Evolutionary conservation across 2,888 invertebrate species (phyloP).

Genomic region (Drosophila prostipennis): DNA sequence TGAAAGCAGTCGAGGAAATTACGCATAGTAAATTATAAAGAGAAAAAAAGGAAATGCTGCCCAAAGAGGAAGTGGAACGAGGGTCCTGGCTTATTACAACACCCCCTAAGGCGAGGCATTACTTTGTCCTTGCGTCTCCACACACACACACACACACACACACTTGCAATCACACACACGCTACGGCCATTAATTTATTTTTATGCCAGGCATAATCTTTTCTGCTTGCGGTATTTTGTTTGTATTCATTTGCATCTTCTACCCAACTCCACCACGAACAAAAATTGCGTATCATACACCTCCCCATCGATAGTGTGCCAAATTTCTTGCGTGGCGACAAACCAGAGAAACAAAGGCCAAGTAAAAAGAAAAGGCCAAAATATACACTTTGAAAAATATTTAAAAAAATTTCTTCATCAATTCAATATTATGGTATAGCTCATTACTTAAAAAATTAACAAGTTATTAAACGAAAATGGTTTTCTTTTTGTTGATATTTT

Average conservation of each 20-base stretch:
- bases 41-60: slow-evolving; percentile 33
- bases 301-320: slow-evolving; percentile 44
- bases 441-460: too few species aligned
- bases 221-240: slow-evolving; percentile 47
- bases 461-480: too few species aligned
- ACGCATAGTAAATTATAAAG: slow-evolving; percentile 66
- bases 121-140: slow-evolving; percentile 64
- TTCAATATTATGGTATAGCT: too few species aligned
- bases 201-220: slow-evolving; percentile 70
- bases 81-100: slow-evolving; percentile 61
- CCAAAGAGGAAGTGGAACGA: slow-evolving; percentile 18
- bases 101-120: slow-evolving; percentile 53
- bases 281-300: slow-evolving; percentile 2
- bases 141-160: slow-evolving; percentile 27
- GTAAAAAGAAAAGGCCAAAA: slow-evolving; percentile 2
- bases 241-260: slow-evolving; percentile 42
- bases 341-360: slow-evolving; percentile 34
- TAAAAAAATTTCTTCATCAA: too few species aligned
- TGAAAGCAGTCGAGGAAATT: slow-evolving; percentile 61
- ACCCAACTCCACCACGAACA: slow-evolving; percentile 2
- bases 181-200: slow-evolving; percentile 73
- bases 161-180: slow-evolving; percentile 27
- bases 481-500: too few species aligned
- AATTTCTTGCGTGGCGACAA: slow-evolving; percentile 46
- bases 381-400: slow-evolving; percentile 1